Evolutionary conservation across 1,140 invertebrate genomes (phyloP), one percentile per base, ranked within the genome.

Genomic region (Charaxes varanes): DNA sequence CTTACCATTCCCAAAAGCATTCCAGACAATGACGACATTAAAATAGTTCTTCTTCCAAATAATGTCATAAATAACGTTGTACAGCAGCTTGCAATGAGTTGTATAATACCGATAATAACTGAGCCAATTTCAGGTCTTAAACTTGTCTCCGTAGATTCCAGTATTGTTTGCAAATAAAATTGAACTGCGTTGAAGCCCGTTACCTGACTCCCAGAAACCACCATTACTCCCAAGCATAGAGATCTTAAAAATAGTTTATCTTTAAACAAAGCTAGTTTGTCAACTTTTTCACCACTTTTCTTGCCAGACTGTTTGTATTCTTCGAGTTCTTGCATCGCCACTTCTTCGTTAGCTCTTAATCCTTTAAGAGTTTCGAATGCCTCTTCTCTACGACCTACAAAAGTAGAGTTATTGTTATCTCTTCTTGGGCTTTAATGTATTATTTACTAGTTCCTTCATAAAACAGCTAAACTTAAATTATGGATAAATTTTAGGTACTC

Each of bases 151-250:
- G 86, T 85, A 5, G 77, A 73, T 34, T 82, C 43, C 46, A 92
- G 90, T 27, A 92, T 90, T 1, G 74, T 69, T 11, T 88, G 88
- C 0, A 90, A 88, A 61, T 92, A 92, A 57, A 91, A 91, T 6
- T 91, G 80, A 2, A 92, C 81, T 0, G 87, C 88, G 53, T 91
- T 90, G 32, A 89, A 89, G 1, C 91, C 91, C 21, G 83, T 87
- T 19, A 89, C 64, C 56, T 92, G 90, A 45, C 88, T 86, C 55
- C 90, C 86, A 52, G 86, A 67, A 72, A 90, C 85, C 8, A 64
- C 10, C 0, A 61, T 12, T 0, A 56, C 3, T 0, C 28, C 50
- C 6, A 61, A 33, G 2, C 4, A 6, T 1, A 63, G 18, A 10
- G 52, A 41, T 34, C 62, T 71, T 2, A 57, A n/a, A 23, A 61